These are phyloP conservation scores for Echinops telfairi DNA, from an alignment of 2,113 vertebrate species.

Conservation along the genomic window DNA sequence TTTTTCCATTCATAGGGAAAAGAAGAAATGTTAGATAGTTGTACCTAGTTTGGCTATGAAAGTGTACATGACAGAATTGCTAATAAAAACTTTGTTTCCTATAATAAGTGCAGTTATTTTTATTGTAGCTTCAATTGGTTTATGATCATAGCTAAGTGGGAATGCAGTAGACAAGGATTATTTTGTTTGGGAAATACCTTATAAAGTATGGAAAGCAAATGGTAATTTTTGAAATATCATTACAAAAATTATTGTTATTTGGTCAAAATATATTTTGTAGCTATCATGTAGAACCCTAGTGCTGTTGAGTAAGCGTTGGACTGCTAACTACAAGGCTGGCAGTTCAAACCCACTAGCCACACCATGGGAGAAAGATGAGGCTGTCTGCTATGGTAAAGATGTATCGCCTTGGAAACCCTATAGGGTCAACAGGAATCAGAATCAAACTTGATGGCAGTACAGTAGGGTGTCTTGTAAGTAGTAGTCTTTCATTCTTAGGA, in stretches of 20 bases:
- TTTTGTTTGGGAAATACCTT: conserved; percentile 22
- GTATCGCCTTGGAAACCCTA: no score
- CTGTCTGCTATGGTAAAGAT: no score
- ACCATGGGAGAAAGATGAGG: no score
- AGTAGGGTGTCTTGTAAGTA: no score
- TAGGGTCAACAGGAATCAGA: no score
- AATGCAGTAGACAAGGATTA: neutral
- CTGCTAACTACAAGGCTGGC: no score
- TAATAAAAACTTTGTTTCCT: neutral
- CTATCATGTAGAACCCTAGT: neutral
- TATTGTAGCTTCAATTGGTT: neutral
- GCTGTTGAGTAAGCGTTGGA: no score
- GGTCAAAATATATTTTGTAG: conserved; percentile 37
- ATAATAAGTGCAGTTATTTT: conserved; percentile 22
- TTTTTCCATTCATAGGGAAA: conserved; percentile 16
- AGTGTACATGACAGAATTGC: neutral
- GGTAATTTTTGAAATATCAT: conserved; percentile 26
- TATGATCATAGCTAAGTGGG: neutral
- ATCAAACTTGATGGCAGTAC: no score
- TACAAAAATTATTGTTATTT: conserved; percentile 15
- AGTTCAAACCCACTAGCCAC: no score
- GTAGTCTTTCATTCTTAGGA: no score
- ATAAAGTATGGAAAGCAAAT: conserved; percentile 36
- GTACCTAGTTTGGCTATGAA: neutral
- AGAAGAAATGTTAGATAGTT: conserved; percentile 14